phyloP scores from a whole-genome alignment of 2,888 invertebrate genomes.

The Toxonevra muliebris region DNA sequence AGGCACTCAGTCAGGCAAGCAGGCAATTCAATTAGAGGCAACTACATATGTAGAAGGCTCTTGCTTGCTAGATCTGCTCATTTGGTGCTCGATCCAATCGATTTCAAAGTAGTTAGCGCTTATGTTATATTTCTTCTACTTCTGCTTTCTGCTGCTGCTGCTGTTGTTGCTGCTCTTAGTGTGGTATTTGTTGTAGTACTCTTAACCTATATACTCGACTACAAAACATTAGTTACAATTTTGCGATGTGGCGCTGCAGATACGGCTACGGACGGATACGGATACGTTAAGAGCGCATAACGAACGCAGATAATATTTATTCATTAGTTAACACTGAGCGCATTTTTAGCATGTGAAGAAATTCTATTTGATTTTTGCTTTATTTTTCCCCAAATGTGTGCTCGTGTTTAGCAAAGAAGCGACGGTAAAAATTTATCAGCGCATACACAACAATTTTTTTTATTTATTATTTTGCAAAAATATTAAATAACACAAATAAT shows the following conservation, averaged over 20 bases:
- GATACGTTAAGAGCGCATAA: conserved; percentile 21
- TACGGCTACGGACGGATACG: conserved; percentile 57
- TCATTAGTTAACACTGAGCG: too few relatives aligned
- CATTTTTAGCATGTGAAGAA: too few relatives aligned
- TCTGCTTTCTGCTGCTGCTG: not conserved
- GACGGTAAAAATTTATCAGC: not conserved
- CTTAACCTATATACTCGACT: conserved; percentile 60
- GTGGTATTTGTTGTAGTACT: conserved; percentile 41
- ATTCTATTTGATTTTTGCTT: too few relatives aligned
- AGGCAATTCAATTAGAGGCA: too few relatives aligned
- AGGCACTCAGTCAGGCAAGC: too few relatives aligned
- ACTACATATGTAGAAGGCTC: too few relatives aligned
- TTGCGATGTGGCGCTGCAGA: conserved; percentile 62
- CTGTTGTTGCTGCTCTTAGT: too few relatives aligned
- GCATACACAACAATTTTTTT: not conserved
- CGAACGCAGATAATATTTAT: too few relatives aligned
- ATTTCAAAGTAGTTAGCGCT: conserved; percentile 18
- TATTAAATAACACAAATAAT: conserved; percentile 14
- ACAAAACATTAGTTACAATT: conserved; percentile 61
- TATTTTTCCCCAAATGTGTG: too few relatives aligned
- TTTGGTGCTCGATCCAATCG: not conserved
- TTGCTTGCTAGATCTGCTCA: too few relatives aligned
- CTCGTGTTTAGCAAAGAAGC: conserved; percentile 1
- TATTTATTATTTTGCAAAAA: not conserved
- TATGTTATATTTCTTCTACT: conserved; percentile 13